phyloP scores from a whole-genome alignment of 2,888 invertebrate genomes.

The Cerceris ruficornis region DNA sequence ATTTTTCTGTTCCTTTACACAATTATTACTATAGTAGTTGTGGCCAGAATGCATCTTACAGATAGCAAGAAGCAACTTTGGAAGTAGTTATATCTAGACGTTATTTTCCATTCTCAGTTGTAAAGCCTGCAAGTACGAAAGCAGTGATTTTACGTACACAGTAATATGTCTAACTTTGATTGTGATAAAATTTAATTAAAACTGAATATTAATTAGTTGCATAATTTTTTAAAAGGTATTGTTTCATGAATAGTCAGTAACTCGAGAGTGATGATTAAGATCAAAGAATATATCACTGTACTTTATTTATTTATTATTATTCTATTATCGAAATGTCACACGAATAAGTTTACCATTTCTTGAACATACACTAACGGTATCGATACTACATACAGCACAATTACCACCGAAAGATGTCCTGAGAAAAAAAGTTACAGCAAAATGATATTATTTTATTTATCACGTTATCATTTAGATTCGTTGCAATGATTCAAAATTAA shows the following conservation, averaged over 20 bases:
- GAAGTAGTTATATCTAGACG: slow-evolving; percentile 38
- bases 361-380: slow-evolving; percentile 32
- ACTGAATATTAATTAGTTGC: slow-evolving; percentile 3
- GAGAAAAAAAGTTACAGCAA: too few relatives aligned
- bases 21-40: slow-evolving; percentile 26
- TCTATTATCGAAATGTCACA: slow-evolving; percentile 42
- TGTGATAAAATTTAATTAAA: too few relatives aligned
- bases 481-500: too few relatives aligned
- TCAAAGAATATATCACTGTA: slow-evolving; percentile 50
- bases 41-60: slow-evolving; percentile 38
- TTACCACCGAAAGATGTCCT: slow-evolving; percentile 45
- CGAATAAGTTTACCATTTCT: slow-evolving; percentile 40
- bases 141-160: slow-evolving; percentile 1
- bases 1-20: slow-evolving; percentile 20
- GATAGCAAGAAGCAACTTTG: slow-evolving; percentile 52
- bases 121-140: slow-evolving; percentile 28
- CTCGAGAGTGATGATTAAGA: slow-evolving; percentile 3
- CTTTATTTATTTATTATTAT: slow-evolving; percentile 14
- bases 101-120: slow-evolving; percentile 40
- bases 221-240: too few relatives aligned
- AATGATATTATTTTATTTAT: too few relatives aligned
- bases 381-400: slow-evolving; percentile 41
- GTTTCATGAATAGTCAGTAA: neutral
- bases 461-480: too few relatives aligned
- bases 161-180: too few relatives aligned